Percentiles rank a stretch among this genome's conserved stretches.
Evolutionary conservation across 2,113 vertebrate species (phyloP).

Genomic region (Mystacornis crossleyi): DNA sequence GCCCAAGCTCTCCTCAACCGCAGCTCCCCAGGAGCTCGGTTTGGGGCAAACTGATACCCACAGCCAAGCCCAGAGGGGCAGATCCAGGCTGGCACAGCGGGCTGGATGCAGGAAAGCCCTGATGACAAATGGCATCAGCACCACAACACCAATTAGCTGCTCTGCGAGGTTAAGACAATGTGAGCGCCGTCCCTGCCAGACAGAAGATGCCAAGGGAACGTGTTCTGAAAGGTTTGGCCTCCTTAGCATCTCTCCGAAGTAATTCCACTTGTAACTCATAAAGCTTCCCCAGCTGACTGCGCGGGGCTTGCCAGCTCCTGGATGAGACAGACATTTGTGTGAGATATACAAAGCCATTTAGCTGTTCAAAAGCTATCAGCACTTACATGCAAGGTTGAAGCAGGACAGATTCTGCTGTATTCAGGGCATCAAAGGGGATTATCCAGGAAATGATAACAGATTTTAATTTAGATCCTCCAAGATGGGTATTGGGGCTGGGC

Average conservation of each 20-base stretch:
- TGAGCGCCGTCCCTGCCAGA: neutral
- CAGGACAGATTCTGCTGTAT: constrained; percentile 64
- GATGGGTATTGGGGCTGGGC: constrained; percentile 36
- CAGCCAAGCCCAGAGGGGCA: neutral
- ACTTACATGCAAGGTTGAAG: constrained; percentile 63
- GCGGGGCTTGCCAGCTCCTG: constrained; percentile 26
- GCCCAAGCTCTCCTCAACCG: neutral
- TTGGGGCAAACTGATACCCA: neutral
- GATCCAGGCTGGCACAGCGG: neutral
- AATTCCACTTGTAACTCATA: constrained; percentile 57
- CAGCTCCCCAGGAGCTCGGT: neutral
- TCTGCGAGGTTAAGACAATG: neutral
- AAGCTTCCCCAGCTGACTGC: constrained; percentile 42
- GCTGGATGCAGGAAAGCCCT: neutral
- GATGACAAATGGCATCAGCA: neutral
- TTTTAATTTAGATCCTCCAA: constrained; percentile 81
- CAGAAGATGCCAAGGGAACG: neutral
- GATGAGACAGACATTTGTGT: constrained; percentile 57
- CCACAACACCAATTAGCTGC: neutral
- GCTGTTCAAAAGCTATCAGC: constrained; percentile 72
- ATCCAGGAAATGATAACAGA: constrained; percentile 75
- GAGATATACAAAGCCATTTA: constrained; percentile 70
- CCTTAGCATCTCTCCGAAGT: constrained; percentile 40
- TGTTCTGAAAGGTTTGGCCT: neutral
- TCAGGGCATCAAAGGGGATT: constrained; percentile 77